A percentile compares a stretch with the other conserved stretches of the same genome.
These are phyloP conservation scores for Caradrina clavipalpis DNA, from an alignment of 2,888 invertebrate genomes.

Conservation along the genomic window DNA sequence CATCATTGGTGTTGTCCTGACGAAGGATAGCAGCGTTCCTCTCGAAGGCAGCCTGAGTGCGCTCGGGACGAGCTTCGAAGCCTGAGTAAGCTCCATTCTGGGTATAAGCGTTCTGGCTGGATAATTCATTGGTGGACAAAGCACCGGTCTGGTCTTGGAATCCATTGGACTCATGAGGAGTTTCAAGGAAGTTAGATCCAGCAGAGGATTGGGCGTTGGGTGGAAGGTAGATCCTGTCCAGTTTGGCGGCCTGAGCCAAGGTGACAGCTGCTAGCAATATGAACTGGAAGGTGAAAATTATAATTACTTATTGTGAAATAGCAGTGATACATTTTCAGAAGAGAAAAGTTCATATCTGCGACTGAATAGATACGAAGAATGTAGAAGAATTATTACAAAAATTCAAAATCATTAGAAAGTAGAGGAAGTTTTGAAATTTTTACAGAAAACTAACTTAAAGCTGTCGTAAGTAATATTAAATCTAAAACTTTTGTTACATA, in stretches of 20 bases:
- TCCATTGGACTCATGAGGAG: conserved; percentile 52
- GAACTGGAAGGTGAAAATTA: conserved; percentile 70
- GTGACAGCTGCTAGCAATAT: conserved; percentile 75
- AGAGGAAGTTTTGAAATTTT: too few species aligned
- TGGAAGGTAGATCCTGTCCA: conserved; percentile 84
- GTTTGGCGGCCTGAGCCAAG: conserved; percentile 77
- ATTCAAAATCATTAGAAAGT: too few species aligned
- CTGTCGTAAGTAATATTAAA: too few species aligned
- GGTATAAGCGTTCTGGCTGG: conserved; percentile 33
- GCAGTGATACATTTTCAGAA: too few species aligned
- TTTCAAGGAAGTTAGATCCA: conserved; percentile 48
- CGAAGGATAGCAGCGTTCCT: conserved; percentile 85
- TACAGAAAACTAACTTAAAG: too few species aligned
- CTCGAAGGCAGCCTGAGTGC: conserved; percentile 82
- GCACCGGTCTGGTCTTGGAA: conserved; percentile 49
- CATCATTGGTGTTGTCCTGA: conserved; percentile 82
- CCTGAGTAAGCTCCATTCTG: conserved; percentile 61
- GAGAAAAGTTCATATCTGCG: too few species aligned
- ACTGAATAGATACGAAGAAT: too few species aligned
- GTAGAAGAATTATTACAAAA: too few species aligned
- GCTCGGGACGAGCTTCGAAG: conserved; percentile 73
- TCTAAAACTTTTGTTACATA: too few species aligned
- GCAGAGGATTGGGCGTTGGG: conserved; percentile 68
- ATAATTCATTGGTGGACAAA: conserved; percentile 27
- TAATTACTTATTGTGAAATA: too few species aligned